Conservation (phyloP, 2,113 vertebrate genomes). For the Salminus brasiliensis region DNA sequence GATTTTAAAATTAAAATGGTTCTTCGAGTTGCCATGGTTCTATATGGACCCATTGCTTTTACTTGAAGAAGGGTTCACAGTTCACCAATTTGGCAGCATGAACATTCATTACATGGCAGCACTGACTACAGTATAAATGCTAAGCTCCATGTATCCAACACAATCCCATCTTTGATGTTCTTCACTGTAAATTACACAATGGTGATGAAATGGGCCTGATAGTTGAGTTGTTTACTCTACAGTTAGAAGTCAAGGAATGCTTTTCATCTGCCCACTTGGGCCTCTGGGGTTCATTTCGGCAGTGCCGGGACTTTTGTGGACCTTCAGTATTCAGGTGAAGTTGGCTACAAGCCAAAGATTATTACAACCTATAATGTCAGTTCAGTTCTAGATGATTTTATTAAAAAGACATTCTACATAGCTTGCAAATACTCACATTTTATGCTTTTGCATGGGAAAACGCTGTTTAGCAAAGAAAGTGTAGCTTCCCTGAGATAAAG, state of each 20-base stretch:
- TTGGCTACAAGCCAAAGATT: conserved; percentile 39
- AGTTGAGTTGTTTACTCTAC: conserved; percentile 56
- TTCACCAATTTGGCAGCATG: not conserved
- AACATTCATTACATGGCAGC: not conserved
- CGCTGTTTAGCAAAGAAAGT: not conserved
- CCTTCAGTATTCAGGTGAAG: conserved; percentile 43
- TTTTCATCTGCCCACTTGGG: conserved; percentile 59
- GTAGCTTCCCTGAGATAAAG: not conserved
- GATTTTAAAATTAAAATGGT: no score
- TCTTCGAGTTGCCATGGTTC: no score
- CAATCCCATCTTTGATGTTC: conserved; percentile 38
- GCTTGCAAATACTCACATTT: conserved; percentile 28
- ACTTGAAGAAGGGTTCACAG: not conserved
- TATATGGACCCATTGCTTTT: no score
- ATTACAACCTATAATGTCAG: conserved; percentile 40
- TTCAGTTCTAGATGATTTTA: conserved; percentile 41
- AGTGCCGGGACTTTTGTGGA: conserved; percentile 24
- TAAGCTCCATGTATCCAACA: not conserved
- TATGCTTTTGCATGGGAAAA: not conserved
- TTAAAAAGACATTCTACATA: conserved; percentile 7
- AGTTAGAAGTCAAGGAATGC: conserved; percentile 49
- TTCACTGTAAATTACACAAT: conserved; percentile 44
- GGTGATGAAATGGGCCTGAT: conserved; percentile 41
- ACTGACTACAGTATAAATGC: conserved; percentile 4
- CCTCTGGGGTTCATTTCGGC: conserved; percentile 49